phyloP scores from a whole-genome alignment of 2,797 vertebrate genomes.

The Diceros bicornis region DNA sequence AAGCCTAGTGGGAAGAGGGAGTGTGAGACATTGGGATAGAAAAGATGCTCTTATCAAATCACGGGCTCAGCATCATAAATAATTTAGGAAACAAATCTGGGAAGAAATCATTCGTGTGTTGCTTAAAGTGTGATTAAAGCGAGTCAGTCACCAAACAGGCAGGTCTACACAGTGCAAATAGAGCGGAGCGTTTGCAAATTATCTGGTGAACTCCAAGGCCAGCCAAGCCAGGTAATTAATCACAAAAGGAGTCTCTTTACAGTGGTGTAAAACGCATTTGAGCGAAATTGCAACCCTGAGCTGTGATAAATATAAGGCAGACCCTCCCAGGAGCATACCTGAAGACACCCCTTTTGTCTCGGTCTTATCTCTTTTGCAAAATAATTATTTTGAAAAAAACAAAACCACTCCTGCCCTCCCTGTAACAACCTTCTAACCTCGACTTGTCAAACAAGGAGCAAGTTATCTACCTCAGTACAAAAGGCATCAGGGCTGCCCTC shows the following conservation, averaged over 20 bases:
- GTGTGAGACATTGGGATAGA: neutral
- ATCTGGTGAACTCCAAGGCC: conserved; percentile 32
- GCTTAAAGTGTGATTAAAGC: conserved; percentile 75
- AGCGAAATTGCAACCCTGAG: conserved; percentile 70
- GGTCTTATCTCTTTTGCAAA: conserved; percentile 64
- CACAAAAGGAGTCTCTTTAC: conserved; percentile 36
- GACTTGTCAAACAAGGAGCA: conserved; percentile 67
- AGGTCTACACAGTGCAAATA: conserved; percentile 48
- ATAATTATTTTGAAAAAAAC: conserved; percentile 59
- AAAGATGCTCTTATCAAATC: neutral
- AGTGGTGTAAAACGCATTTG: conserved; percentile 9
- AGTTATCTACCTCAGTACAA: conserved; percentile 25
- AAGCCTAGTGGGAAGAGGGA: neutral
- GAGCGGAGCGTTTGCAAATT: neutral
- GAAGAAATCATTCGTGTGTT: conserved; percentile 45
- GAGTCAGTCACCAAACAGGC: conserved; percentile 57
- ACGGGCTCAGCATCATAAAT: neutral
- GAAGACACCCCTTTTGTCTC: conserved; percentile 8
- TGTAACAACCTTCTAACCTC: conserved; percentile 24
- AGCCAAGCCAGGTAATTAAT: neutral
- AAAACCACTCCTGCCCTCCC: conserved; percentile 58
- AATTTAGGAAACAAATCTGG: conserved; percentile 34
- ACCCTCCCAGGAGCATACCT: conserved; percentile 25
- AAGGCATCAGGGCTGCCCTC: conserved; percentile 30
- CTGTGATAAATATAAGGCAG: conserved; percentile 62